Base-by-base conservation (phyloP, 2,797 vertebrate genomes). In the Stomatorhinus walkeri region DNA sequence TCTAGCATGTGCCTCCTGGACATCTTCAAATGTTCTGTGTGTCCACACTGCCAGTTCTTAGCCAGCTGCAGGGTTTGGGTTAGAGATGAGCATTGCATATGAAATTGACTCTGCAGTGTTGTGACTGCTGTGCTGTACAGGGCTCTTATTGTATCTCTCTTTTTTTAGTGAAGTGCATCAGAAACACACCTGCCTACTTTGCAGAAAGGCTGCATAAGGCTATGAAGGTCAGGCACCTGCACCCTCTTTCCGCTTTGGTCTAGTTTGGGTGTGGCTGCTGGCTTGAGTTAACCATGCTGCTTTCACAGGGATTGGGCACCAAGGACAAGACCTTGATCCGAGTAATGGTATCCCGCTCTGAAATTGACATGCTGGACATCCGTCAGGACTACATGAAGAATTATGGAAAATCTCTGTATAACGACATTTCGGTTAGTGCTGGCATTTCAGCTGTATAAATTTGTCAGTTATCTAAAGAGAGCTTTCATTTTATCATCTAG, bases 341-440 rank as follows among this genome's bases (percentile, higher is more conserved):
- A 54, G 97, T 99, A 94, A 97, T 99, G 98, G 97, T 99, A 3
- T 96, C 97, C 0, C 98, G 98, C 89, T 99, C 98, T 0, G 98
- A 99, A 93, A 92, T 97, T 0, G 98, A 99, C 95, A 93, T 99
- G 93, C 93, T 98, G 94, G 98, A 99, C 88, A 97, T 99, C 90
- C 96, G 98, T 48, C 92, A 96, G 4, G 97, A 97, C 87, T 99
- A 98, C 91, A 93, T 97, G 89, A 94, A 93, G 91, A 95, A 96
- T 94, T 99, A 98, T 0, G 96, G 97, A 91, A 98, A 96, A 93
- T 99, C 98, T 0, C 96, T 99, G 91, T 99, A 99, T 93, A 91
- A 97, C 0, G 93, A 97, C 68, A 99, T 99, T 93, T 95, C 96
- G 93, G 98, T 99, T 95, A 93, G 97, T 95, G 3, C n/a, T 5